These are phyloP conservation scores for Brachyptera putata DNA, from an alignment of 2,888 invertebrate genomes.

Conservation along the genomic window DNA sequence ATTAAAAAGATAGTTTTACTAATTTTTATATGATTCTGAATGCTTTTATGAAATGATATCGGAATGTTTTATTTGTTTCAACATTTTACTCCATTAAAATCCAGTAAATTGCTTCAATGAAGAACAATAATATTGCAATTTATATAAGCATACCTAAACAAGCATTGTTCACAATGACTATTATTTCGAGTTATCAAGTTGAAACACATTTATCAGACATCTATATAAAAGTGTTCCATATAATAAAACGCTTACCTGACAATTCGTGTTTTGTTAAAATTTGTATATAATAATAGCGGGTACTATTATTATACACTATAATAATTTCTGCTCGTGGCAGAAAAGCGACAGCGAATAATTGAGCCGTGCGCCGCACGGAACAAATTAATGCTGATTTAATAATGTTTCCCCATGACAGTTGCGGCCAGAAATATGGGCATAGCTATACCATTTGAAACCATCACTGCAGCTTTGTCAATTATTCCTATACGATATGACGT, in stretches of 20 bases:
- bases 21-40: too few species aligned
- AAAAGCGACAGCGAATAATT: conserved; percentile 10
- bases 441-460: not conserved
- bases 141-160: too few species aligned
- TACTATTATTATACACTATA: not conserved
- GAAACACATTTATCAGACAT: not conserved
- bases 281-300: too few species aligned
- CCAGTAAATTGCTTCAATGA: too few species aligned
- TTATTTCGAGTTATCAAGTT: not conserved
- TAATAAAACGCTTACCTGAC: too few species aligned
- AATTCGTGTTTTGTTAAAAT: too few species aligned
- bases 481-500: conserved; percentile 11
- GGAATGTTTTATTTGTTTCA: too few species aligned
- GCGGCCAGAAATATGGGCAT: conserved; percentile 10
- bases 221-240: not conserved
- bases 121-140: too few species aligned
- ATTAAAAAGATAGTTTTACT: too few species aligned
- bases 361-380: not conserved
- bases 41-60: too few species aligned
- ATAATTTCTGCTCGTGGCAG: not conserved
- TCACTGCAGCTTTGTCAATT: conserved; percentile 4
- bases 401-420: conserved; percentile 21
- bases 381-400: conserved; percentile 31
- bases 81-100: too few species aligned
- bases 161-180: too few species aligned